These are phyloP conservation scores for Enteromius fasciolatus DNA, from an alignment of 2,797 vertebrate genomes.

Conservation along the genomic window DNA sequence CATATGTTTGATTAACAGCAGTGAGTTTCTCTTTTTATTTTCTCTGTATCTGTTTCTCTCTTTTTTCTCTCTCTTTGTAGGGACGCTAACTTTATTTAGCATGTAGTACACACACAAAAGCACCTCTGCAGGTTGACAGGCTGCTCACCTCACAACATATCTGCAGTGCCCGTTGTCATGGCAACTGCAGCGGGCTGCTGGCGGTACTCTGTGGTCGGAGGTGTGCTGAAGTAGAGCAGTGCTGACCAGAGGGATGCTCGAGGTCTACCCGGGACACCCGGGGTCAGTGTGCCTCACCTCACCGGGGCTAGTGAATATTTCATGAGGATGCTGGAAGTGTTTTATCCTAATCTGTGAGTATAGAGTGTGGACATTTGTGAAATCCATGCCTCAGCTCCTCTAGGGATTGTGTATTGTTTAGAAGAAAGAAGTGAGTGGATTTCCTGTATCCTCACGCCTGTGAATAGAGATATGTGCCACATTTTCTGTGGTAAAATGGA, in stretches of 20 bases:
- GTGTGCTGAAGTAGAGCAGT: slow-evolving; percentile 45
- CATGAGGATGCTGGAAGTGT: slow-evolving; percentile 4
- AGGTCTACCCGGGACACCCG: not conserved
- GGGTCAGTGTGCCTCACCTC: slow-evolving; percentile 41
- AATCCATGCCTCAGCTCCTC: not conserved
- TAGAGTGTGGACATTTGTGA: slow-evolving; percentile 11
- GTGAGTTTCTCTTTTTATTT: slow-evolving; percentile 31
- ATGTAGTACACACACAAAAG: slow-evolving; percentile 39
- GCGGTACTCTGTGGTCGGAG: slow-evolving; percentile 51
- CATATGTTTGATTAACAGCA: slow-evolving; percentile 46
- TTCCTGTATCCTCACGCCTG: not conserved
- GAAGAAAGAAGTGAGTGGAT: slow-evolving; percentile 8
- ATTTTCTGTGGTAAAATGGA: not conserved
- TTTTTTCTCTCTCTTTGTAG: not conserved
- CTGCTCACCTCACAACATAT: slow-evolving; percentile 57
- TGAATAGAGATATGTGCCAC: not conserved
- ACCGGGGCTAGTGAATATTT: slow-evolving; percentile 29
- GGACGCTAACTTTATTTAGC: slow-evolving; percentile 55
- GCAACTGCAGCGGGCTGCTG: slow-evolving; percentile 69
- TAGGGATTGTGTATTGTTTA: slow-evolving; percentile 4
- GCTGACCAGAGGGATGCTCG: slow-evolving; percentile 41
- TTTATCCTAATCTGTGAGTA: slow-evolving; percentile 5
- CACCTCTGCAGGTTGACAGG: slow-evolving; percentile 63
- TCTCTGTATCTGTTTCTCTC: slow-evolving; percentile 9
- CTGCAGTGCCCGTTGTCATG: slow-evolving; percentile 73